These are phyloP conservation scores for Sebastes variabilis DNA, from an alignment of 2,797 vertebrate genomes.

Conservation along the genomic window DNA sequence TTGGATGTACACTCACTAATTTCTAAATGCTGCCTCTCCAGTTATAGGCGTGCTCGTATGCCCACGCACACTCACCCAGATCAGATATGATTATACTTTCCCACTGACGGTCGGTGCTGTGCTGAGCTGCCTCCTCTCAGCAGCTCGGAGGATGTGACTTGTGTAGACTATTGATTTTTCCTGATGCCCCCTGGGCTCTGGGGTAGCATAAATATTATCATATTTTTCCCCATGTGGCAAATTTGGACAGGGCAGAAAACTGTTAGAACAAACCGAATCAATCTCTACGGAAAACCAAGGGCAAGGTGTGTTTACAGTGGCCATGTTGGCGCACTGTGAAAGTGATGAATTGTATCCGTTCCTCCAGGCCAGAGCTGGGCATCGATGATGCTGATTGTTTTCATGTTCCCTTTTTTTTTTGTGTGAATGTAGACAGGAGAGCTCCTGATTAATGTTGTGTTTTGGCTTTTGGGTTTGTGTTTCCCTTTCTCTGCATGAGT, in stretches of 20 bases:
- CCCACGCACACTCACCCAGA: conserved; percentile 28
- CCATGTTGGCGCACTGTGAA: conserved; percentile 14
- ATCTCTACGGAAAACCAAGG: conserved; percentile 27
- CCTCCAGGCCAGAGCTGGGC: conserved; percentile 13
- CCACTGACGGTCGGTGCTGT: conserved; percentile 23
- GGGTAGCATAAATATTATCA: conserved; percentile 65
- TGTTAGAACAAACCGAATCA: conserved; percentile 46
- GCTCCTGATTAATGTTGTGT: conserved; percentile 25
- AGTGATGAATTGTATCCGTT: conserved; percentile 29
- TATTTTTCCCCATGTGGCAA: conserved; percentile 51
- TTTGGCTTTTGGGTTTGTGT: background rate
- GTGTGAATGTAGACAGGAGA: background rate
- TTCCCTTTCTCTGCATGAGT: background rate
- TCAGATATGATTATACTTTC: conserved; percentile 50
- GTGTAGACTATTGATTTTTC: conserved; percentile 68
- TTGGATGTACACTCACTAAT: background rate
- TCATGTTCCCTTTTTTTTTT: background rate
- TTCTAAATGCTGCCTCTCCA: conserved; percentile 3
- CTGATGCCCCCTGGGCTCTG: conserved; percentile 31
- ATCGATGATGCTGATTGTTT: background rate
- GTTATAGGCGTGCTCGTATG: conserved; percentile 3
- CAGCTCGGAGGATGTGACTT: conserved; percentile 52
- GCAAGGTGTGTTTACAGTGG: conserved; percentile 36
- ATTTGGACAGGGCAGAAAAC: conserved; percentile 39
- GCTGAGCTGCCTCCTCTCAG: conserved; percentile 43